Conservation (phyloP, 2,888 invertebrate species). For the Megastigmus dorsalis region DNA sequence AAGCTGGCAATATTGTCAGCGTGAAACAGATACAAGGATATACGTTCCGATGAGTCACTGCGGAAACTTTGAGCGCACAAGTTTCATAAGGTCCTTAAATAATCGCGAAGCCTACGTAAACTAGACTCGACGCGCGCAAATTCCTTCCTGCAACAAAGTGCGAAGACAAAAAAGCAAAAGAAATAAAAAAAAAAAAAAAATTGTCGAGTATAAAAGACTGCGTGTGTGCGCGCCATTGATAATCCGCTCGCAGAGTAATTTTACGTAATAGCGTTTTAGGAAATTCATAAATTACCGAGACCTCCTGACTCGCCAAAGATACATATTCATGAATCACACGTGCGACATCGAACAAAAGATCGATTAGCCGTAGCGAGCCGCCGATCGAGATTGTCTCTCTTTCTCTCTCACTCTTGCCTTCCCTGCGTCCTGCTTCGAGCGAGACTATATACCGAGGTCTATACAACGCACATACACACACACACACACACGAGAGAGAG, state of each 20-base stretch:
- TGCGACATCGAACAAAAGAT: constrained; percentile 52
- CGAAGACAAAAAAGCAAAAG: not conserved
- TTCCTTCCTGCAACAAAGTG: not conserved
- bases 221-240: not conserved
- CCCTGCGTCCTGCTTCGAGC: not conserved
- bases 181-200: not conserved
- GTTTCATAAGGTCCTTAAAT: not conserved
- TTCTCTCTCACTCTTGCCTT: not conserved
- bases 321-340: constrained; percentile 51
- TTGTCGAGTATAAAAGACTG: constrained; percentile 5
- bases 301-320: constrained; percentile 45
- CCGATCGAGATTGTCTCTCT: constrained; percentile 40
- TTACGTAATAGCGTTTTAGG: constrained; percentile 50
- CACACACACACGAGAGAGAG: not conserved
- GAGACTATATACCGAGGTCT: too few species aligned
- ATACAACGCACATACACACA: not conserved
- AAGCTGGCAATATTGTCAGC: too few species aligned
- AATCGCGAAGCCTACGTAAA: not conserved
- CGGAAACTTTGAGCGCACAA: not conserved
- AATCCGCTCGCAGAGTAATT: constrained; percentile 35
- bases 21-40: too few species aligned
- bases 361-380: constrained; percentile 44
- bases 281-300: constrained; percentile 48
- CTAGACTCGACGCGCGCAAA: not conserved
- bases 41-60: constrained; percentile 14